phyloP scores from a whole-genome alignment of 2,113 vertebrate genomes.

The Potamarius usumacintae region DNA sequence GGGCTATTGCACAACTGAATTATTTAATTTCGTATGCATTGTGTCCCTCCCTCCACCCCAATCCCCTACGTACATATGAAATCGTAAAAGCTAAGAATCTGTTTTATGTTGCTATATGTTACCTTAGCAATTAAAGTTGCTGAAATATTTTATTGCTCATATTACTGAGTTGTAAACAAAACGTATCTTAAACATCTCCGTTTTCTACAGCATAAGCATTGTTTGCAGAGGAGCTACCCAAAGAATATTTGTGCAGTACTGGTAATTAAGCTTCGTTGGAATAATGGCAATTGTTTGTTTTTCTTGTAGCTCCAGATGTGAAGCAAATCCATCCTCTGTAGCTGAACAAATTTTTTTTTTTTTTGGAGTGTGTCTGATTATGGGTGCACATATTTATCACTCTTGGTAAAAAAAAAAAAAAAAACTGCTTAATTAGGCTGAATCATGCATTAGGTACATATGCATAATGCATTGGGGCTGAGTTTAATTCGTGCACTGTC shows the following conservation, averaged over 20 bases:
- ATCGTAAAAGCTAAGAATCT: not conserved
- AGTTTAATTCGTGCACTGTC: not conserved
- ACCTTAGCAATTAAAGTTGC: not conserved
- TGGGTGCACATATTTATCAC: constrained; percentile 37
- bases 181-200: not conserved
- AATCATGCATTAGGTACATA: constrained; percentile 42
- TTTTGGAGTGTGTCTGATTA: constrained; percentile 41
- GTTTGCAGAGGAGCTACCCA: not conserved
- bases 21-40: not conserved
- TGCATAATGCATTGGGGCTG: constrained; percentile 29
- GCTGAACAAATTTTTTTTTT: not conserved
- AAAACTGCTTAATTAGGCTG: constrained; percentile 21
- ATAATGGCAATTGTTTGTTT: not conserved
- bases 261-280: not conserved
- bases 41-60: not conserved
- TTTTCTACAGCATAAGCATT: not conserved
- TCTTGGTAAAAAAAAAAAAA: not conserved
- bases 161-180: not conserved
- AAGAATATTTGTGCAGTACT: not conserved
- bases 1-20: not conserved
- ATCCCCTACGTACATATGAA: no score
- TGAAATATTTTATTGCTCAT: not conserved
- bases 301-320: constrained; percentile 25
- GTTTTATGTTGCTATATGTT: not conserved
- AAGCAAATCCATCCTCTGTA: not conserved